These are phyloP conservation scores for Caenorhabditis briggsae DNA, from an alignment of 1,140 invertebrate genomes.

Conservation along the genomic window DNA sequence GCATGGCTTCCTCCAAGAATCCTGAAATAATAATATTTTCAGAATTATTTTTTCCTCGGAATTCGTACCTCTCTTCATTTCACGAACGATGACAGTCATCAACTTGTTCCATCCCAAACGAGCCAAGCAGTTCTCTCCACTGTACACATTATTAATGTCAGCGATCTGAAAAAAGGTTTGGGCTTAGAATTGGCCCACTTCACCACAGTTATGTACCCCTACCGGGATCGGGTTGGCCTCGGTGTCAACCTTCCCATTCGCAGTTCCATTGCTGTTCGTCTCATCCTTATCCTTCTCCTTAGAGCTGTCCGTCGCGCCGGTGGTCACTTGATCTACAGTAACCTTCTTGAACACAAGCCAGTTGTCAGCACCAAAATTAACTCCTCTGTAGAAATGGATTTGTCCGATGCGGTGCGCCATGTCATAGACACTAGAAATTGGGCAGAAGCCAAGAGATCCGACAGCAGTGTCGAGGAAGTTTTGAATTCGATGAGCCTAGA, in stretches of 20 bases:
- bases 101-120: conserved; percentile 68
- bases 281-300: conserved; percentile 60
- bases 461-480: conserved; percentile 69
- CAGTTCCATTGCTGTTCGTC: conserved; percentile 41
- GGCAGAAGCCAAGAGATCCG: conserved; percentile 68
- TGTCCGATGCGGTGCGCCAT: conserved; percentile 70
- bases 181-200: background rate
- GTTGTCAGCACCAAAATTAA: conserved; percentile 70
- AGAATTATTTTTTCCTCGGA: background rate
- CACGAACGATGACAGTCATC: conserved; percentile 69
- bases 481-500: conserved; percentile 69
- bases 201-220: background rate
- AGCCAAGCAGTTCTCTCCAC: conserved; percentile 60
- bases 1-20: conserved; percentile 70
- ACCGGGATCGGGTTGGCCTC: conserved; percentile 8
- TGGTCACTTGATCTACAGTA: conserved; percentile 67
- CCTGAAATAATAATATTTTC: conserved; percentile 42
- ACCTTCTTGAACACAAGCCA: conserved; percentile 71
- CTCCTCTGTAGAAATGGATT: conserved; percentile 70
- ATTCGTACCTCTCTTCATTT: conserved; percentile 67
- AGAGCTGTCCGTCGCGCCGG: conserved; percentile 25
- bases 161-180: background rate
- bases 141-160: conserved; percentile 57
- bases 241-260: conserved; percentile 20
- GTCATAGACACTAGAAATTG: conserved; percentile 67